Percentiles rank a stretch among this genome's conserved stretches.
These are phyloP conservation scores for Caenorhabditis inopinata DNA, from an alignment of 1,140 invertebrate genomes.

Conservation along the genomic window DNA sequence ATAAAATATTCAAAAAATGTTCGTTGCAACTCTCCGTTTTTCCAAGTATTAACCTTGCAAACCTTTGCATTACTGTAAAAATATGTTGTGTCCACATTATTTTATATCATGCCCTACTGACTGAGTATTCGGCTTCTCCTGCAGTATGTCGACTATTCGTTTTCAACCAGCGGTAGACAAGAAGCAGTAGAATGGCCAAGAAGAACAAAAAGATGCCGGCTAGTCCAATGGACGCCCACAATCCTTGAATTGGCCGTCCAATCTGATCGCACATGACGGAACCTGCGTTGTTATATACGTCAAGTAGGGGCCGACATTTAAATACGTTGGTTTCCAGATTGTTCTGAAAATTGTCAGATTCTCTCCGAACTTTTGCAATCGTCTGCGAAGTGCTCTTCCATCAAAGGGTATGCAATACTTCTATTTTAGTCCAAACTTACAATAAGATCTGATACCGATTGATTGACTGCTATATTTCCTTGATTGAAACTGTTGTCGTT, in stretches of 20 bases:
- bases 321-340: background rate
- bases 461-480: background rate
- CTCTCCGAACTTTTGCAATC: too few species aligned
- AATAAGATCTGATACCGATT: background rate
- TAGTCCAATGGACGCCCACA: conserved; percentile 1
- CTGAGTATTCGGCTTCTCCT: too few species aligned
- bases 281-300: background rate
- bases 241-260: conserved; percentile 5
- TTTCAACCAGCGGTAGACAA: background rate
- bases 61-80: too few species aligned
- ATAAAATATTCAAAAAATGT: too few species aligned
- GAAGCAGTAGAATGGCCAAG: background rate
- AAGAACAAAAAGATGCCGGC: conserved; percentile 11
- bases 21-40: too few species aligned
- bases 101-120: too few species aligned
- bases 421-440: background rate
- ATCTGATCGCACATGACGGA: conserved; percentile 11
- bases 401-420: too few species aligned
- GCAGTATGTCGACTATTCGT: background rate
- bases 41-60: too few species aligned
- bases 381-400: too few species aligned
- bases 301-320: background rate
- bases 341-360: background rate
- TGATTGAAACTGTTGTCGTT: background rate
- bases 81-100: too few species aligned